Percentiles rank a stretch among this genome's conserved stretches.
phyloP scores from a whole-genome alignment of 2,113 vertebrate species.

The Pimephales promelas region DNA sequence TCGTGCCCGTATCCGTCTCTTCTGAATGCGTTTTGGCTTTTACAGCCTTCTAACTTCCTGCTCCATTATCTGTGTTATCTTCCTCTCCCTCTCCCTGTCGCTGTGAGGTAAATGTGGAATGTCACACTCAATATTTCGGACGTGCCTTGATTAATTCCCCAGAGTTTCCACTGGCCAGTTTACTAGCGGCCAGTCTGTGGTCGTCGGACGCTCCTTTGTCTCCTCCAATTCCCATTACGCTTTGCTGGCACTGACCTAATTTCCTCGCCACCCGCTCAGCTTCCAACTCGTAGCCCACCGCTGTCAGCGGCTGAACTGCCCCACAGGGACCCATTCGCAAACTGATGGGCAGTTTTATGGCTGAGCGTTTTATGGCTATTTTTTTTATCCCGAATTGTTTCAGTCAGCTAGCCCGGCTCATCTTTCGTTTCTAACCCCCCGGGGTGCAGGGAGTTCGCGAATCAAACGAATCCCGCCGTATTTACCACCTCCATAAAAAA shows the following conservation, averaged over 20 bases:
- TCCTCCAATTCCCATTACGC: slow-evolving; percentile 63
- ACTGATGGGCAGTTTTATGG: slow-evolving; percentile 66
- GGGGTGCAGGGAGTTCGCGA: slow-evolving; percentile 60
- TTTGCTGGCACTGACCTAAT: slow-evolving; percentile 69
- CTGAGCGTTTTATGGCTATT: slow-evolving; percentile 61
- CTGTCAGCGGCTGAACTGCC: slow-evolving; percentile 47
- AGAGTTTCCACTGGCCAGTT: slow-evolving; percentile 67
- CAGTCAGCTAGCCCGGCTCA: slow-evolving; percentile 62
- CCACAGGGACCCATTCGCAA: slow-evolving; percentile 60
- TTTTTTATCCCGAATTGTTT: slow-evolving; percentile 51
- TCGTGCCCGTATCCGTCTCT: slow-evolving; percentile 34
- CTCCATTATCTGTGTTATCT: slow-evolving; percentile 45
- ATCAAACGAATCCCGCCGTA: slow-evolving; percentile 59
- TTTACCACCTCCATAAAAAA: slow-evolving; percentile 66
- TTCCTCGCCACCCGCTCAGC: slow-evolving; percentile 53
- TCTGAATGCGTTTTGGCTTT: slow-evolving; percentile 42
- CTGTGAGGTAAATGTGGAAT: slow-evolving; percentile 61
- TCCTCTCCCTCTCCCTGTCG: slow-evolving; percentile 44
- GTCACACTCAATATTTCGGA: slow-evolving; percentile 73
- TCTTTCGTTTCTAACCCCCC: slow-evolving; percentile 65
- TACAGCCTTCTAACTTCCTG: slow-evolving; percentile 28
- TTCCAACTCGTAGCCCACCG: slow-evolving; percentile 32
- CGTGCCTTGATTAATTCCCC: slow-evolving; percentile 63
- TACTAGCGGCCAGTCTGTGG: slow-evolving; percentile 71
- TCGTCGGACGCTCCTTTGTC: slow-evolving; percentile 64